Percentiles rank a stretch among this genome's conserved stretches.
Conservation (phyloP, 2,113 vertebrate genomes). For the Hucho hucho region DNA sequence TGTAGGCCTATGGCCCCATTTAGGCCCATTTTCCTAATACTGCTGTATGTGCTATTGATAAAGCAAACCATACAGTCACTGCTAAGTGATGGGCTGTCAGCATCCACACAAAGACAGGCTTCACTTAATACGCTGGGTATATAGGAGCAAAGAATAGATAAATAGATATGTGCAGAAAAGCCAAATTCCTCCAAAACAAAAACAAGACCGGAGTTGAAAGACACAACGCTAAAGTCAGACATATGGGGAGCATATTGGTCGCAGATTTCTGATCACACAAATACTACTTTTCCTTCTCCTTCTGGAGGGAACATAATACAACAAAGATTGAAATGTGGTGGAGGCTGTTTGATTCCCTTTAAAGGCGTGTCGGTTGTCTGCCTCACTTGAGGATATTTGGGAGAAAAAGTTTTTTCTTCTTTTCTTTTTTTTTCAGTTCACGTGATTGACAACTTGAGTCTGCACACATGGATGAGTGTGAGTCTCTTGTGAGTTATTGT, state of each 20-base stretch:
- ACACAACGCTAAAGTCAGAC: conserved; percentile 47
- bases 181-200: conserved; percentile 51
- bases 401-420: conserved; percentile 29
- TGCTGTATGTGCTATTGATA: conserved; percentile 34
- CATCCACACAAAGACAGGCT: conserved; percentile 20
- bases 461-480: conserved; percentile 55
- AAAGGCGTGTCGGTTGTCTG: conserved; percentile 61
- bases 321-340: conserved; percentile 67
- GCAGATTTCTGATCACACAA: conserved; percentile 53
- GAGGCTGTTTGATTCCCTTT: conserved; percentile 64
- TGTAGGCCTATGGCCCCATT: conserved; percentile 7
- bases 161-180: conserved; percentile 47
- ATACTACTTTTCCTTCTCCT: conserved; percentile 35
- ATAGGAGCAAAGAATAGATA: conserved; percentile 28
- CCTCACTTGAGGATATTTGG: conserved; percentile 47
- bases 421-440: conserved; percentile 56
- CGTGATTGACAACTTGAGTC: conserved; percentile 62
- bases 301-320: conserved; percentile 45
- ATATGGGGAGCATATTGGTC: conserved; percentile 73
- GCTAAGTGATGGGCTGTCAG: conserved; percentile 57
- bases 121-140: conserved; percentile 18
- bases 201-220: conserved; percentile 51
- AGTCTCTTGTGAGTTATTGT: conserved; percentile 46
- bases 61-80: conserved; percentile 41
- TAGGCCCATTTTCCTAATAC: conserved; percentile 29